These are phyloP conservation scores for Melanotaenia trifasciata DNA, from an alignment of 2,797 vertebrate species.

Conservation along the genomic window DNA sequence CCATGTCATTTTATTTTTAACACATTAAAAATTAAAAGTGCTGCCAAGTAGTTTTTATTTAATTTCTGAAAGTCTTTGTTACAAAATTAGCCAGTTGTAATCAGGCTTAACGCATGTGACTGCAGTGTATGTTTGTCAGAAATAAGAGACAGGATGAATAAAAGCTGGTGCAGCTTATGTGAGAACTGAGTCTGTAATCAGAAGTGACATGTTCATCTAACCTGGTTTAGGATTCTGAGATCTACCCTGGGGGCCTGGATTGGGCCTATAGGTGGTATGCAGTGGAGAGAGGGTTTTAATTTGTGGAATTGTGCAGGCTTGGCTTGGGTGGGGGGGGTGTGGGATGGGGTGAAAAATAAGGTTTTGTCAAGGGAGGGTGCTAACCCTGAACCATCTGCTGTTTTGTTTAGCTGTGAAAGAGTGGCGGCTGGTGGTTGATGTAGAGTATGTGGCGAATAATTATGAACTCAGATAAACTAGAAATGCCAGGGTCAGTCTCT, in stretches of 20 bases:
- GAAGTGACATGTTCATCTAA: slow-evolving; percentile 84
- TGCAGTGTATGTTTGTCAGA: slow-evolving; percentile 7
- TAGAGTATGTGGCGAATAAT: background rate
- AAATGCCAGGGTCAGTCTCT: background rate
- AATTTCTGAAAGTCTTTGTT: background rate
- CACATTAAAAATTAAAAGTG: background rate
- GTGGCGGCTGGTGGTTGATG: background rate
- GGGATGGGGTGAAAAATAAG: slow-evolving; percentile 47
- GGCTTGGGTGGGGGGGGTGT: slow-evolving; percentile 67
- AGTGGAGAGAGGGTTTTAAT: slow-evolving; percentile 53
- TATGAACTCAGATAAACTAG: background rate
- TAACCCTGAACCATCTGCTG: slow-evolving; percentile 80
- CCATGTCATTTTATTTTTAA: background rate
- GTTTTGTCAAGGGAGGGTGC: slow-evolving; percentile 58
- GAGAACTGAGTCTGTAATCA: slow-evolving; percentile 78
- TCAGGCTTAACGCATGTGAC: slow-evolving; percentile 23
- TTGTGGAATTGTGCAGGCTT: slow-evolving; percentile 72
- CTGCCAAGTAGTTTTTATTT: slow-evolving; percentile 18
- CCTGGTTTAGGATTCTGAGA: slow-evolving; percentile 82
- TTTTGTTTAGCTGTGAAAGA: slow-evolving; percentile 57
- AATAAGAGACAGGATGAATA: slow-evolving; percentile 27
- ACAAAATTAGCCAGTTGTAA: slow-evolving; percentile 51
- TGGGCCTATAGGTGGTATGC: slow-evolving; percentile 33
- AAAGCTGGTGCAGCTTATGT: slow-evolving; percentile 72
- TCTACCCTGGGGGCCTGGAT: slow-evolving; percentile 68